Percentiles rank a stretch among this genome's conserved stretches.
These are phyloP conservation scores for Myanophis thanlyinensis DNA, from an alignment of 2,113 vertebrate species.

Conservation along the genomic window DNA sequence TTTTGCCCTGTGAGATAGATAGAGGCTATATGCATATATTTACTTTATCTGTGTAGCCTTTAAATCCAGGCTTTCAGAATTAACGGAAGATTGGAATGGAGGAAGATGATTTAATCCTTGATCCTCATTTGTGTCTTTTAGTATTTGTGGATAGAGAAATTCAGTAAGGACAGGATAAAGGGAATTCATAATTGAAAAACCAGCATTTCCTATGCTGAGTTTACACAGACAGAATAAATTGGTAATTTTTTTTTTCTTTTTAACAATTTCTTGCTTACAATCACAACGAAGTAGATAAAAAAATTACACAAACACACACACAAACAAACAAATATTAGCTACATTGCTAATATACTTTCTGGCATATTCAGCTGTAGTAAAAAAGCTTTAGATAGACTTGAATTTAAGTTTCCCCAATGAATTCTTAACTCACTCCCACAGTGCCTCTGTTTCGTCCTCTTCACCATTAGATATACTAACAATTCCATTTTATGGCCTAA, in stretches of 20 bases:
- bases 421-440: not conserved
- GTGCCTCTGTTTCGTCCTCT: not conserved
- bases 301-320: not conserved
- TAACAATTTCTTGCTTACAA: not conserved
- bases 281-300: not conserved
- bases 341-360: not conserved
- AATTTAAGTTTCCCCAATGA: not conserved
- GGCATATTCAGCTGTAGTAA: not conserved
- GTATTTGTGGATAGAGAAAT: not conserved
- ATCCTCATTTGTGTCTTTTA: not conserved
- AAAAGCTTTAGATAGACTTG: not conserved
- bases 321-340: not conserved
- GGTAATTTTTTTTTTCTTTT: not conserved
- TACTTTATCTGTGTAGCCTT: not conserved
- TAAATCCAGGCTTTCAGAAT: not conserved
- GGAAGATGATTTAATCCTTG: not conserved
- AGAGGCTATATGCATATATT: not conserved
- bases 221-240: not conserved
- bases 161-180: not conserved
- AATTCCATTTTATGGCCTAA: not conserved
- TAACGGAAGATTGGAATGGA: not conserved
- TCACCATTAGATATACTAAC: not conserved
- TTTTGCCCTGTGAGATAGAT: not conserved
- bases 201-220: not conserved
- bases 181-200: not conserved